Base-by-base conservation (phyloP, 1,140 invertebrate genomes). In the Bombus turneri region DNA sequence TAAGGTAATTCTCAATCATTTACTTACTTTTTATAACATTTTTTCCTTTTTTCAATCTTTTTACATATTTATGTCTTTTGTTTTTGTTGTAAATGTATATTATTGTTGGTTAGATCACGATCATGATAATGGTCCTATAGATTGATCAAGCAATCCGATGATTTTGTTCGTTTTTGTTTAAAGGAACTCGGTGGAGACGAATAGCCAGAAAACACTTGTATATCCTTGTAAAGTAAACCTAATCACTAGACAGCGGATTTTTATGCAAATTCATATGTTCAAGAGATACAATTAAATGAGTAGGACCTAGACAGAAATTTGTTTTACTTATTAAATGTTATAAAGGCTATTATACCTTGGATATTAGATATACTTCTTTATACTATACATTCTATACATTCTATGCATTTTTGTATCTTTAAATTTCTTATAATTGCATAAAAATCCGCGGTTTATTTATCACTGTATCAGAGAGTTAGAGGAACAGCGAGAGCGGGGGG, bases 181-280 rank as follows among this genome's bases (percentile, higher is more conserved):
- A 76, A 15, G 15, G 5, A 78, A 15, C 22, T 62, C 73, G 81
- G 41, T 28, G n/a, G 28, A 64, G 31, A 25, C 25, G 59, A 84
- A 25, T 71, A 83, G 43, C 62, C 28, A 76, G 5, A 75, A 75
- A 28, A 77, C 43, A 64, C 8, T 31, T 79, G 76, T 84, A 78
- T 78, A 79, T 62, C 76, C 64, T 84, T 84, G 76, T 79, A 84
- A 84, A 84, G 68, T 79, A 28, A 71, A 28, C 5, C 37, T 8
- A 25, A 71, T 64, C 47, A 53, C 0, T 22, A 53, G 47, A 53
- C 47, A 22, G 59, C 25, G 28, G 22, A 62, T 28, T 62, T 62
- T 53, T 53, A 53, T 53, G 47, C 6, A 53, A 53, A 22, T 53
- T 53, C 47, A 22, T 53, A 53, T 53, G 6, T 53, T 53, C 18